Evolutionary conservation across 1,140 invertebrate species (phyloP).

Genomic region (Zaprionus taronus): DNA sequence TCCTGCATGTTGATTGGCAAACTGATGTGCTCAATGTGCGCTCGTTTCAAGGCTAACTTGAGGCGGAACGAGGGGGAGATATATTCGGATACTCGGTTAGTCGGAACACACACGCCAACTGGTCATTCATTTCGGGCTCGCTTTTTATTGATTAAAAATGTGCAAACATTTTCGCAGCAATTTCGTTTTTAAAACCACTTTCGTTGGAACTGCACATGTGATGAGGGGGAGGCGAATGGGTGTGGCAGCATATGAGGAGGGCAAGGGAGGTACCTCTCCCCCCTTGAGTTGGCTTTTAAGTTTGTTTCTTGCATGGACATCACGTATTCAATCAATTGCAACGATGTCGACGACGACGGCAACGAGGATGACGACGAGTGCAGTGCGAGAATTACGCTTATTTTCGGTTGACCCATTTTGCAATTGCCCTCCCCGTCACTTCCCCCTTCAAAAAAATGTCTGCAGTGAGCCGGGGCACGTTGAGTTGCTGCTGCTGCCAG

Average conservation of each 20-base stretch:
- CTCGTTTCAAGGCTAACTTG: neutral
- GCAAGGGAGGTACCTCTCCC: neutral
- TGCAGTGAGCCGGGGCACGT: constrained; percentile 43
- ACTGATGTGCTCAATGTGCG: constrained; percentile 34
- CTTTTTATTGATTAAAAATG: constrained; percentile 80
- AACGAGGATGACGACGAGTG: constrained; percentile 10
- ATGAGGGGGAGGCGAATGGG: neutral
- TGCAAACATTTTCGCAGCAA: constrained; percentile 80
- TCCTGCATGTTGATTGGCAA: constrained; percentile 55
- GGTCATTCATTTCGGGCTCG: constrained; percentile 44
- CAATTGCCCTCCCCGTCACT: constrained; percentile 54
- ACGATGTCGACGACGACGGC: constrained; percentile 54
- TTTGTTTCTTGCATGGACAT: constrained; percentile 82
- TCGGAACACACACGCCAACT: constrained; percentile 52
- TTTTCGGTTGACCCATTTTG: constrained; percentile 77
- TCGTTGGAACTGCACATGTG: constrained; percentile 62
- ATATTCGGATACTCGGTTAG: constrained; percentile 1
- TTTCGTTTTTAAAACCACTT: constrained; percentile 81
- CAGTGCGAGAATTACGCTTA: constrained; percentile 59
- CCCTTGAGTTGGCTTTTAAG: constrained; percentile 65
- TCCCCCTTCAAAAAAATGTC: constrained; percentile 51
- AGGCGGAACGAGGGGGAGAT: neutral
- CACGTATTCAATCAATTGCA: constrained; percentile 83
- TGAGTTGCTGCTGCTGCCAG: constrained; percentile 4
- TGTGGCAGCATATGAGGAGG: neutral